Conservation (phyloP, 1,140 invertebrate genomes). For the Hetaerina americana region DNA sequence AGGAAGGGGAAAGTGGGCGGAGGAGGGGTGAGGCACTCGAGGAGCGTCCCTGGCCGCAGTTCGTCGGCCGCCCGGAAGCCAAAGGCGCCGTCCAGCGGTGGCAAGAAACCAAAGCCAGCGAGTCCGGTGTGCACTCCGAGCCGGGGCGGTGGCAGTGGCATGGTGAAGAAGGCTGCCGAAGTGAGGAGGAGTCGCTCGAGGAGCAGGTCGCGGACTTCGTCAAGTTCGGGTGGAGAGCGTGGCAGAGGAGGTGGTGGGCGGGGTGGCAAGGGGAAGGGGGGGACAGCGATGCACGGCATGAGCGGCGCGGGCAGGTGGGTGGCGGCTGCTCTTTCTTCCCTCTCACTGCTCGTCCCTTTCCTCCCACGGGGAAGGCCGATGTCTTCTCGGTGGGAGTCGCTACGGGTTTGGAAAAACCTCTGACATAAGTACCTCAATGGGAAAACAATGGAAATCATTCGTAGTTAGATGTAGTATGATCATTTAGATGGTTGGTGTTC, state of each 20-base stretch:
- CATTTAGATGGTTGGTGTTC: too few species aligned
- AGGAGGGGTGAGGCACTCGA: constrained; percentile 31
- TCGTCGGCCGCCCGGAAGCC: constrained; percentile 23
- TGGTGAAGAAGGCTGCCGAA: not conserved
- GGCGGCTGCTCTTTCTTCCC: too few species aligned
- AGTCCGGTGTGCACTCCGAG: constrained; percentile 23
- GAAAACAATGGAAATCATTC: too few species aligned
- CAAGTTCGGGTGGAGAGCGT: constrained; percentile 36
- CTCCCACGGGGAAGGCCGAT: too few species aligned
- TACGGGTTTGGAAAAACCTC: too few species aligned
- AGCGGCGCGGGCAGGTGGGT: too few species aligned
- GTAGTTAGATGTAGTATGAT: too few species aligned
- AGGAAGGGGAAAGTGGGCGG: constrained; percentile 37
- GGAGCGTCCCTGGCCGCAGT: constrained; percentile 26
- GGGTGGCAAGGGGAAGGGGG: not conserved
- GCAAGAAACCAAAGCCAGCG: constrained; percentile 24
- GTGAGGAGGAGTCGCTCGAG: constrained; percentile 26
- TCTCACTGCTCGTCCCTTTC: too few species aligned
- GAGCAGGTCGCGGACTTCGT: constrained; percentile 29
- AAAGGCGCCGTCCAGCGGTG: constrained; percentile 18
- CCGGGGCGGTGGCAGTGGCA: constrained; percentile 9
- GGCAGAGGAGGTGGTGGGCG: not conserved
- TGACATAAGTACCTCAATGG: too few species aligned
- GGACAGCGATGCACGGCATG: not conserved
- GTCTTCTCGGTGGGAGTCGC: too few species aligned